phyloP scores from a whole-genome alignment of 2,797 vertebrate genomes.

The Sebastes oblongus region DNA sequence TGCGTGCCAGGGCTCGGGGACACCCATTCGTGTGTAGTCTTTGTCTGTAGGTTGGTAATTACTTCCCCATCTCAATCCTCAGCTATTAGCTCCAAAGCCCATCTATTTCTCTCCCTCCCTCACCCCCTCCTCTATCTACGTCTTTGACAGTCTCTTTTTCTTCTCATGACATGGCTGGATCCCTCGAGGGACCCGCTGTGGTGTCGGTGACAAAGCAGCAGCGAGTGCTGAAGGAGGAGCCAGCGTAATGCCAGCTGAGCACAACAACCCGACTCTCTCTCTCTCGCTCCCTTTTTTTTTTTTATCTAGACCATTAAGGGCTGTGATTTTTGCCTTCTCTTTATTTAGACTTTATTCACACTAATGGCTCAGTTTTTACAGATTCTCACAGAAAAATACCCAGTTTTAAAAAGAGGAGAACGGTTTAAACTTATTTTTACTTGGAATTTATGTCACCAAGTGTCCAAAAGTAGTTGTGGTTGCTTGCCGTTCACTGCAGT shows the following conservation, averaged over 20 bases:
- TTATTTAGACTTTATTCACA: background rate
- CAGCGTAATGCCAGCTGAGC: conserved; percentile 40
- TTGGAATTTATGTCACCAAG: background rate
- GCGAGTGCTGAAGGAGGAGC: conserved; percentile 45
- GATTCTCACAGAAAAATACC: conserved; percentile 1
- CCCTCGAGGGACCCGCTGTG: conserved; percentile 36
- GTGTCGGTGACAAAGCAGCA: conserved; percentile 58
- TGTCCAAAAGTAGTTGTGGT: background rate
- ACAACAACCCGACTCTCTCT: conserved; percentile 14
- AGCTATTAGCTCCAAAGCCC: conserved; percentile 61
- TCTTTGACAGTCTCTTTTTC: conserved; percentile 13
- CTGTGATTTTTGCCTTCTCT: conserved; percentile 8
- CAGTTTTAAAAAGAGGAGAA: background rate
- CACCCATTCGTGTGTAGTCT: conserved; percentile 65
- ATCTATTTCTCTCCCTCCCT: conserved; percentile 8
- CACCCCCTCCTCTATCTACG: background rate
- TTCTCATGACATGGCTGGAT: conserved; percentile 42
- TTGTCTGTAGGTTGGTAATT: conserved; percentile 77
- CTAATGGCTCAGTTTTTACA: background rate
- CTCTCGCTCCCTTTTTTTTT: background rate
- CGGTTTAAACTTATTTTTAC: background rate
- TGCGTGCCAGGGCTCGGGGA: conserved; percentile 70
- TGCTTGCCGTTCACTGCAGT: background rate
- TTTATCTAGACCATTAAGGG: background rate
- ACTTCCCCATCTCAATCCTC: conserved; percentile 80